Evolutionary conservation across 2,797 vertebrate species (phyloP).

Genomic region (Sebastes miniatus): DNA sequence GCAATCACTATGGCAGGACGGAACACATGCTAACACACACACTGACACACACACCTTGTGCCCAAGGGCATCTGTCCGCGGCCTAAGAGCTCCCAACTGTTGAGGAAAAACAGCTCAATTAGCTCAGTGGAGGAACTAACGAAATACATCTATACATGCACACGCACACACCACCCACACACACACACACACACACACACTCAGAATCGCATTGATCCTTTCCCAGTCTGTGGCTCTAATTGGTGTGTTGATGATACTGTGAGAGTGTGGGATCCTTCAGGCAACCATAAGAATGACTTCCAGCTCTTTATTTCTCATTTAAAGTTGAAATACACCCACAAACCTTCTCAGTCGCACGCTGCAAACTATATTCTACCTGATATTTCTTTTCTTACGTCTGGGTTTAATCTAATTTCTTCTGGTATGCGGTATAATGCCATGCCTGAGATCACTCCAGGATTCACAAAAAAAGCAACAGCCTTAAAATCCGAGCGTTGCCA

Average conservation of each 20-base stretch:
- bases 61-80: conserved; percentile 88
- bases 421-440: conserved; percentile 40
- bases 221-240: conserved; percentile 77
- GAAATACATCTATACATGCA: conserved; percentile 71
- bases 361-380: conserved; percentile 55
- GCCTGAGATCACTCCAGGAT: conserved; percentile 49
- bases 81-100: conserved; percentile 89
- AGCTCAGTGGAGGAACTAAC: conserved; percentile 78
- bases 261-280: conserved; percentile 76
- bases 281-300: conserved; percentile 72
- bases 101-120: conserved; percentile 88
- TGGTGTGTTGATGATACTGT: conserved; percentile 80
- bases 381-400: conserved; percentile 46
- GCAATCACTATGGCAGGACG: conserved; percentile 56
- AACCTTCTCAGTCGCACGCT: conserved; percentile 47
- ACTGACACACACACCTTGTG: conserved; percentile 71
- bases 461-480: conserved; percentile 33
- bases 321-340: conserved; percentile 77
- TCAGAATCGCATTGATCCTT: conserved; percentile 74
- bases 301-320: conserved; percentile 80
- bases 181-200: conserved; percentile 12
- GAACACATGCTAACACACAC: conserved; percentile 68
- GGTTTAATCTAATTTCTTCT: conserved; percentile 61
- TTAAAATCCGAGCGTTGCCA: conserved; percentile 50
- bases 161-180: conserved; percentile 30